These are phyloP conservation scores for human DNA, from an alignment of 2,113 vertebrate species.

Conservation along the genomic window DNA sequence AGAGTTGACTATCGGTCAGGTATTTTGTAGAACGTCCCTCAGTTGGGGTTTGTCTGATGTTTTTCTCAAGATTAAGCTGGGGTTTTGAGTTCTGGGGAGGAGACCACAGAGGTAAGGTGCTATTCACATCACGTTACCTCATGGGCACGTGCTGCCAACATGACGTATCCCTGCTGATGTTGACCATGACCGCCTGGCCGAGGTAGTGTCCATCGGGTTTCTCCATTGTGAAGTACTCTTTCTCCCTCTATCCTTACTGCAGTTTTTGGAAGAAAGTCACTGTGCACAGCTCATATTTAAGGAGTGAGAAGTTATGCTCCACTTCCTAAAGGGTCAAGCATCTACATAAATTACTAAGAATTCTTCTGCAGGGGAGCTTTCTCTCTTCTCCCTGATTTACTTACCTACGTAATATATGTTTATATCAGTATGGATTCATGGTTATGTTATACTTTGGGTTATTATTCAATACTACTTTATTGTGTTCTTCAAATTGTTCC, in stretches of 20 bases:
- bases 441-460: not conserved
- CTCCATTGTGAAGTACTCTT: not conserved
- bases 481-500: not conserved
- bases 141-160: not conserved
- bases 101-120: not conserved
- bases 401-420: not conserved
- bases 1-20: not conserved
- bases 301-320: not conserved
- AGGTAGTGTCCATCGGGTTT: not conserved
- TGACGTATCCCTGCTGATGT: not conserved
- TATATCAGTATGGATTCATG: not conserved
- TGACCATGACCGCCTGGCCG: not conserved
- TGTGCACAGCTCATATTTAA: not conserved
- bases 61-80: not conserved
- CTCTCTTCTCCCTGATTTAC: not conserved
- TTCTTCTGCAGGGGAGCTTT: not conserved
- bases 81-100: not conserved
- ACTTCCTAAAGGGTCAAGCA: not conserved
- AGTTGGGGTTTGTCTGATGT: not conserved
- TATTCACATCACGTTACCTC: not conserved
- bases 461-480: not conserved
- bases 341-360: not conserved
- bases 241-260: not conserved
- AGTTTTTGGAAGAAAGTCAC: not conserved
- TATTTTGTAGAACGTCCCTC: not conserved